Conservation (phyloP, 2,113 vertebrate species). For the Macrotus californicus region DNA sequence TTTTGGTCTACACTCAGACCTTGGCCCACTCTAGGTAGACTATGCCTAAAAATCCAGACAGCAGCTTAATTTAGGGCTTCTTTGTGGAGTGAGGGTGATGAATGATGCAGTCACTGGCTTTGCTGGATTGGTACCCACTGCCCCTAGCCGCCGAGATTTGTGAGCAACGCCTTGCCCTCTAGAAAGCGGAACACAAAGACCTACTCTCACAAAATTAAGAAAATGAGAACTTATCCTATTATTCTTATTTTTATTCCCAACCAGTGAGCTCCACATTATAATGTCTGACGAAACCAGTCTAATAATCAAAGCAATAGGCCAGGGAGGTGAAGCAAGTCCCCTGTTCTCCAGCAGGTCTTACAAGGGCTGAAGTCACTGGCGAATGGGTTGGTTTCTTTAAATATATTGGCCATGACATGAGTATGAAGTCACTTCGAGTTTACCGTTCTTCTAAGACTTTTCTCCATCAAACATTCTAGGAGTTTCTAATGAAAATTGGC, state of each 20-base stretch:
- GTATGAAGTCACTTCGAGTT: neutral
- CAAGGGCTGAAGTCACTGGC: neutral
- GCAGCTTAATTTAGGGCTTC: neutral
- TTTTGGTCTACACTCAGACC: neutral
- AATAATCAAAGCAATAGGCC: neutral
- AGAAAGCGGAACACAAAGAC: neutral
- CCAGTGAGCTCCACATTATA: neutral
- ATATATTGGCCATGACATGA: fast-evolving
- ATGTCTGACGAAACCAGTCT: neutral
- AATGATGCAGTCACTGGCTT: neutral
- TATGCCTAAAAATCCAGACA: neutral
- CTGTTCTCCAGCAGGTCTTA: neutral
- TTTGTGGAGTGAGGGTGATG: neutral
- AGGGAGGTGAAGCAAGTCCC: neutral
- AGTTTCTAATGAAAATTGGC: neutral
- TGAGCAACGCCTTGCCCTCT: neutral
- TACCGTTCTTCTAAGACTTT: neutral
- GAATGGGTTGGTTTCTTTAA: neutral
- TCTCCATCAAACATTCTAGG: neutral
- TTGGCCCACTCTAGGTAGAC: neutral
- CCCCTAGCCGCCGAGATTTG: fast-evolving
- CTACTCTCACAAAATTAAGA: neutral
- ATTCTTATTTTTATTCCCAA: neutral
- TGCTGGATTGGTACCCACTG: neutral
- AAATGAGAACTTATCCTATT: neutral